phyloP scores from a whole-genome alignment of 2,888 invertebrate genomes.

The Micropterix aruncella region DNA sequence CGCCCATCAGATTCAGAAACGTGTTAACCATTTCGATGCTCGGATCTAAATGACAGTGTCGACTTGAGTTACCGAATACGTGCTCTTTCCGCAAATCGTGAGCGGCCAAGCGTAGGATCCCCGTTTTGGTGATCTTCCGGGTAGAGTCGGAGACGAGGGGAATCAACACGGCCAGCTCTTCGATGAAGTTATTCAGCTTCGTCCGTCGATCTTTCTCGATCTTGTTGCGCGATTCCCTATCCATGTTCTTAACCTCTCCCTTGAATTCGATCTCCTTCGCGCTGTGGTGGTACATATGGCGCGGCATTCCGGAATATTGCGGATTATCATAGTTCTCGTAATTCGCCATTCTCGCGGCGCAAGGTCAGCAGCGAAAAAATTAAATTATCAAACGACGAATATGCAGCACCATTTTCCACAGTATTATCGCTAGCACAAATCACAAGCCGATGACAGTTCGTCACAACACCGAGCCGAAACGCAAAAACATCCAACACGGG shows the following conservation, averaged over 20 bases:
- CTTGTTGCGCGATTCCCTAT: slow-evolving; percentile 70
- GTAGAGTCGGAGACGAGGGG: slow-evolving; percentile 74
- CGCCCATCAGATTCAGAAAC: slow-evolving; percentile 54
- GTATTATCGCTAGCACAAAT: too few relatives aligned
- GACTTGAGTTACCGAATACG: slow-evolving; percentile 41
- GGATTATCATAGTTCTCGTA: too few relatives aligned
- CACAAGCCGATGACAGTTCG: too few relatives aligned
- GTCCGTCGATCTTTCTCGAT: slow-evolving; percentile 87
- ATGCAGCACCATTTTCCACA: too few relatives aligned
- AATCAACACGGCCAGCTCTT: slow-evolving; percentile 66
- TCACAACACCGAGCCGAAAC: too few relatives aligned
- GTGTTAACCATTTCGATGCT: slow-evolving; percentile 44
- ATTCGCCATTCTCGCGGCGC: too few relatives aligned
- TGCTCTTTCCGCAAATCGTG: slow-evolving; percentile 73
- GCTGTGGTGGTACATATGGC: too few relatives aligned
- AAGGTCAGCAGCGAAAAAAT: too few relatives aligned
- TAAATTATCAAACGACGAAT: too few relatives aligned
- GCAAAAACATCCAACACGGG: too few relatives aligned
- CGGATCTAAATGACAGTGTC: slow-evolving; percentile 31
- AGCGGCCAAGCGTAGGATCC: slow-evolving; percentile 73
- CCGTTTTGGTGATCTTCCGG: slow-evolving; percentile 82
- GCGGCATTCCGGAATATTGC: too few relatives aligned
- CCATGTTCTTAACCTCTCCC: slow-evolving; percentile 38
- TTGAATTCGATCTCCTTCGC: neutral
- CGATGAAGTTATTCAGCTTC: slow-evolving; percentile 75